Percentiles rank a stretch among this genome's conserved stretches.
Evolutionary conservation across 2,113 vertebrate species (phyloP).

Genomic region (Triplophysa rosa): DNA sequence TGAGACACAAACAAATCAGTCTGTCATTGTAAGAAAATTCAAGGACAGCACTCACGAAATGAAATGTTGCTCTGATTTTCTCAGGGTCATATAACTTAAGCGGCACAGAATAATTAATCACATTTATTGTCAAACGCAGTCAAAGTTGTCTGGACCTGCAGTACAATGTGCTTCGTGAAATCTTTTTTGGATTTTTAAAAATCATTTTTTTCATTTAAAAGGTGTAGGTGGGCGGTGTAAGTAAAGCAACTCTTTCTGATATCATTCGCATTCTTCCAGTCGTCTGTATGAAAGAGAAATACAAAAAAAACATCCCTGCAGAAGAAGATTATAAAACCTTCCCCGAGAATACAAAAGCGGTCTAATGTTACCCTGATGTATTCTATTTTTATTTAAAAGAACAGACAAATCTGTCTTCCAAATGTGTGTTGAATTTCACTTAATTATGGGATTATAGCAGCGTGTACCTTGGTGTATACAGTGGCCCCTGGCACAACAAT

Average conservation of each 20-base stretch:
- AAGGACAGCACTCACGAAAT: neutral
- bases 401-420: slow-evolving; percentile 18
- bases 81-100: neutral
- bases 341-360: slow-evolving; percentile 27
- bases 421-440: slow-evolving; percentile 31
- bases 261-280: slow-evolving; percentile 12
- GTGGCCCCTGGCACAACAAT: slow-evolving; percentile 32
- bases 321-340: slow-evolving; percentile 23
- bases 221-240: neutral
- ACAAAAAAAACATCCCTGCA: neutral
- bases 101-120: neutral
- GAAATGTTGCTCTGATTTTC: neutral
- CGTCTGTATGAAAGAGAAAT: neutral
- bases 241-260: neutral
- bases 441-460: slow-evolving; percentile 48
- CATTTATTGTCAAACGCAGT: neutral
- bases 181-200: no score
- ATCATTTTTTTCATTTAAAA: neutral
- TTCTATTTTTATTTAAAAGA: slow-evolving; percentile 34
- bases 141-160: neutral
- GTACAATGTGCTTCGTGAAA: no score
- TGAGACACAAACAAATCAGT: neutral
- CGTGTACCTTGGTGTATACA: slow-evolving; percentile 30
- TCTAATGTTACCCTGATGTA: slow-evolving; percentile 24
- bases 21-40: neutral